These are phyloP conservation scores for Heterodera filipjevi DNA, from an alignment of 2,888 invertebrate genomes.

Conservation along the genomic window DNA sequence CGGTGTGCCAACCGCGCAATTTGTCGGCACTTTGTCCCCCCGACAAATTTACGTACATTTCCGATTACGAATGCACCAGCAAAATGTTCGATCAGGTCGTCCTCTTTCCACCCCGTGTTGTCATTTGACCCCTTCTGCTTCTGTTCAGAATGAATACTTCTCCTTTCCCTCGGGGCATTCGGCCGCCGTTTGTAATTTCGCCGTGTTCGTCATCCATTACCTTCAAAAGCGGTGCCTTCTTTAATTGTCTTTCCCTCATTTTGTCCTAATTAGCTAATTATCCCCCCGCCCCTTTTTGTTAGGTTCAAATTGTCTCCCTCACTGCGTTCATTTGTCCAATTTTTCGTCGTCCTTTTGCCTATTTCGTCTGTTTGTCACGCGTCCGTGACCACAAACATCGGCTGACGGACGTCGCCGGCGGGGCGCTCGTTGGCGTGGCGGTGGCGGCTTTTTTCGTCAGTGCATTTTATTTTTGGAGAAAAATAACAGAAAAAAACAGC, in stretches of 20 bases:
- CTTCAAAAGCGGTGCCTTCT: constrained; percentile 47
- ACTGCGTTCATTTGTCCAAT: constrained; percentile 46
- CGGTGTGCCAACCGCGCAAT: constrained; percentile 52
- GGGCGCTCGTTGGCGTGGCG: constrained; percentile 50
- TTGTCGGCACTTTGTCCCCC: constrained; percentile 48
- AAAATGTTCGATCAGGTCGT: constrained; percentile 23
- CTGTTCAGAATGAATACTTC: constrained; percentile 48
- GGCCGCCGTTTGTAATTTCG: constrained; percentile 48
- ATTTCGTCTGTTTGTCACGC: constrained; percentile 51
- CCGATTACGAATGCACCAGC: constrained; percentile 36
- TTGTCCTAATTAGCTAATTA: not conserved
- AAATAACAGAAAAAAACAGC: not conserved
- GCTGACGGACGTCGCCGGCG: constrained; percentile 51
- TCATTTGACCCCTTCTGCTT: no score
- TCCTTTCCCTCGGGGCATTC: constrained; percentile 55
- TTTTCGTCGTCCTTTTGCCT: constrained; percentile 47
- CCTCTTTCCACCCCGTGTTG: no score
- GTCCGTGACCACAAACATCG: constrained; percentile 56
- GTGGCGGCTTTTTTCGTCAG: constrained; percentile 48
- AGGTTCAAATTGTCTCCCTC: constrained; percentile 34
- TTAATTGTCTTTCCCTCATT: constrained; percentile 24
- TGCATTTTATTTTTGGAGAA: not conserved
- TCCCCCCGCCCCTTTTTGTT: not conserved
- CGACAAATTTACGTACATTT: constrained; percentile 46
- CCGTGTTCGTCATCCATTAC: constrained; percentile 51